These are phyloP conservation scores for Aphidoletes aphidimyza DNA, from an alignment of 2,888 invertebrate species.

Conservation along the genomic window DNA sequence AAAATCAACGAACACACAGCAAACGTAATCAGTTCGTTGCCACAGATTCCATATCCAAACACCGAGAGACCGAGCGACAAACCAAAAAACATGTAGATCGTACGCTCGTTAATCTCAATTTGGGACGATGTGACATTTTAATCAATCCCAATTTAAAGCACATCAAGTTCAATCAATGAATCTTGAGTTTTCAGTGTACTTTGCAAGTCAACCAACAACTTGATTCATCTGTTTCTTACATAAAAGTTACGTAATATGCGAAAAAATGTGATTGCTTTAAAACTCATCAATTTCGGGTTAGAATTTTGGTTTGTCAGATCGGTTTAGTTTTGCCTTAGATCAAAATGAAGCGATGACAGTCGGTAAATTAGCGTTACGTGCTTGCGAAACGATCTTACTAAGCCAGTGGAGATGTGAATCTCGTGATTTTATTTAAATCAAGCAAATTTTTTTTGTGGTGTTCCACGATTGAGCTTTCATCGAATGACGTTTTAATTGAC, in stretches of 20 bases:
- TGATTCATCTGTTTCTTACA: neutral
- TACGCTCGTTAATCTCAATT: neutral
- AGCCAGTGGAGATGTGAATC: neutral
- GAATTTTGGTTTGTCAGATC: no score
- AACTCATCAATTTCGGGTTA: no score
- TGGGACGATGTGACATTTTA: neutral
- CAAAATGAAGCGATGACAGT: no score
- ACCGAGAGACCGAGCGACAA: no score
- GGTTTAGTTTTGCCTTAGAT: no score
- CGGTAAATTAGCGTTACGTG: no score
- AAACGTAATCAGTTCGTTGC: neutral
- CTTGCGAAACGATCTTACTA: no score
- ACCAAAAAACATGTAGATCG: neutral
- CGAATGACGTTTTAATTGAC: conserved; percentile 34
- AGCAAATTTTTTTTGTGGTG: neutral
- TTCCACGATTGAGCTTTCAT: neutral
- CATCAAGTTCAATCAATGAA: conserved; percentile 16
- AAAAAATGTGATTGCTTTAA: no score
- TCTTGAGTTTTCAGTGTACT: no score
- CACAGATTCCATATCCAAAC: neutral
- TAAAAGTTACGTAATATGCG: no score
- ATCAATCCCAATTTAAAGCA: conserved; percentile 17
- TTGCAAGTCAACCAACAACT: no score
- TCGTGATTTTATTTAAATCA: neutral
- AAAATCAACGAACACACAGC: neutral